These are phyloP conservation scores for Acrocyrtus sp. DNA, from an alignment of 2,888 invertebrate genomes.

Conservation along the genomic window DNA sequence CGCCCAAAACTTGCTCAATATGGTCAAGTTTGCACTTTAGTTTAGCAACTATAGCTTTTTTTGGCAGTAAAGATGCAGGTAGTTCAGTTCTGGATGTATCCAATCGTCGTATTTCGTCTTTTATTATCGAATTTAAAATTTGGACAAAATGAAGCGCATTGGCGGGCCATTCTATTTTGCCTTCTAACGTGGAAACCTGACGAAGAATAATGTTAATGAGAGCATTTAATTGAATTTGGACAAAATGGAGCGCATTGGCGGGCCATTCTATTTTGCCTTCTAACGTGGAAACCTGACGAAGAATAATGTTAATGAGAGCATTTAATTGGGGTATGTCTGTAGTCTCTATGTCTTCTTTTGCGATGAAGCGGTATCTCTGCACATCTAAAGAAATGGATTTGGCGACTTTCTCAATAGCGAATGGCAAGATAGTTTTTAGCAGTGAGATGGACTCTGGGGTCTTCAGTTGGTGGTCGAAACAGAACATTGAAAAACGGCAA, in stretches of 20 bases:
- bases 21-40: conserved; percentile 20
- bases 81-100: not conserved
- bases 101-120: conserved; percentile 25
- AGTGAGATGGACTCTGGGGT: conserved; percentile 44
- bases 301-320: conserved; percentile 32
- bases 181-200: conserved; percentile 57
- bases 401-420: conserved; percentile 55
- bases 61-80: not conserved
- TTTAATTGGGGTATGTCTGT: no score
- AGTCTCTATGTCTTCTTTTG: not conserved
- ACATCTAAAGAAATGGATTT: no score
- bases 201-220: conserved; percentile 43
- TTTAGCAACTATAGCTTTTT: conserved; percentile 34
- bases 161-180: conserved; percentile 55
- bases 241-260: not conserved
- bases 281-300: conserved; percentile 54
- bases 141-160: conserved; percentile 56
- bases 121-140: conserved; percentile 40
- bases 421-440: conserved; percentile 53
- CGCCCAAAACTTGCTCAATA: conserved; percentile 45
- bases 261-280: conserved; percentile 59
- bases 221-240: conserved; percentile 22
- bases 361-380: no score
- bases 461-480: conserved; percentile 46
- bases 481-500: conserved; percentile 50